These are phyloP conservation scores for Diadema setosum DNA, from an alignment of 35 echinoderm and acorn worm species.

Conservation along the genomic window DNA sequence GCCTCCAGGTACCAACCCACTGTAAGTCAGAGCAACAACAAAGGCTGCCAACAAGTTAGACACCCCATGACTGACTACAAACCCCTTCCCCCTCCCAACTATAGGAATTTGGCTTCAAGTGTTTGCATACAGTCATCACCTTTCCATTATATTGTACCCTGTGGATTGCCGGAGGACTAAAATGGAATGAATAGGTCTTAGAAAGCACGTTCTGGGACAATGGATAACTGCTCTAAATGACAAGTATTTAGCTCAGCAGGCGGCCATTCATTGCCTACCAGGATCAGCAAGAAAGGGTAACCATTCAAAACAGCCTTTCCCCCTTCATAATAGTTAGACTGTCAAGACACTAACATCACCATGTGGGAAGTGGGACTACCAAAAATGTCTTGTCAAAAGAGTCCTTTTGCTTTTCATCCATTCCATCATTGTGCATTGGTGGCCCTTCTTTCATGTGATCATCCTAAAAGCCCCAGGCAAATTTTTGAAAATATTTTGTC, in stretches of 20 bases:
- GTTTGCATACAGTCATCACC: slow-evolving; percentile 12
- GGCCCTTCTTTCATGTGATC: too few relatives aligned
- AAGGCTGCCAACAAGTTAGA: not conserved
- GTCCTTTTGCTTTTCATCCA: too few relatives aligned
- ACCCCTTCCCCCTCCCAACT: not conserved
- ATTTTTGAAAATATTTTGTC: too few relatives aligned
- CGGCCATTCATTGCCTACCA: not conserved
- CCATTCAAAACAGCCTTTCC: not conserved
- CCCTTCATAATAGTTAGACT: too few relatives aligned
- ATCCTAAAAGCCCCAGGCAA: too few relatives aligned
- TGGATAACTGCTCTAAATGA: not conserved
- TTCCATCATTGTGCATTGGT: too few relatives aligned
- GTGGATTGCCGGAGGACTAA: not conserved
- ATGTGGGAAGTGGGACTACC: too few relatives aligned
- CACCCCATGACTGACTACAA: not conserved
- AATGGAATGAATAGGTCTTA: not conserved
- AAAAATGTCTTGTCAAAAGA: too few relatives aligned
- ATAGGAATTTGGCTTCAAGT: not conserved
- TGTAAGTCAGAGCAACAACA: not conserved
- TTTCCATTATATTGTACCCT: not conserved
- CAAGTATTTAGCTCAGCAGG: not conserved
- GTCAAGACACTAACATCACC: too few relatives aligned
- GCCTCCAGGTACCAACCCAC: not conserved
- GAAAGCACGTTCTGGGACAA: not conserved
- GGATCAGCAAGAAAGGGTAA: not conserved